These are phyloP conservation scores for Garra rufa DNA, from an alignment of 2,113 vertebrate genomes.

Conservation along the genomic window DNA sequence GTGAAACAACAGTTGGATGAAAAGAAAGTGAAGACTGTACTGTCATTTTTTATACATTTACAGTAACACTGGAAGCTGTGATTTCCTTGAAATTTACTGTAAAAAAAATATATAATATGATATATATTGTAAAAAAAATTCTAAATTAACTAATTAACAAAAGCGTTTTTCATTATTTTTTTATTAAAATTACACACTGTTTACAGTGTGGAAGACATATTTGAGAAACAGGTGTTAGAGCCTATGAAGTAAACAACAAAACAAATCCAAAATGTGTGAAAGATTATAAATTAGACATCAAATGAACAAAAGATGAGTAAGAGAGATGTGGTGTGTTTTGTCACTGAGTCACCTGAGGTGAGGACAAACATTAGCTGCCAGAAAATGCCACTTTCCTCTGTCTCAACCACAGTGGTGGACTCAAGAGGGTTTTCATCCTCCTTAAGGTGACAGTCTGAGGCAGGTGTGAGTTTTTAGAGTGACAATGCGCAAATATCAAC, in stretches of 20 bases:
- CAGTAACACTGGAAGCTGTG: neutral
- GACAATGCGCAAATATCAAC: neutral
- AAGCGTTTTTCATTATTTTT: neutral
- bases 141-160: neutral
- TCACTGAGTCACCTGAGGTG: neutral
- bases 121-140: too few species aligned
- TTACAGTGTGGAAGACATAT: neutral
- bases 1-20: neutral
- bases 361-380: neutral
- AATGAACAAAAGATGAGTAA: slow-evolving; percentile 1
- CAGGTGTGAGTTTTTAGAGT: slow-evolving; percentile 31
- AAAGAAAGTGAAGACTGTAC: neutral
- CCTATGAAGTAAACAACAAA: neutral
- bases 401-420: neutral
- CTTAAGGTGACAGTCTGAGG: neutral
- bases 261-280: neutral
- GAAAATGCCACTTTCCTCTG: neutral
- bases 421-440: neutral
- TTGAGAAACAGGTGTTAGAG: neutral
- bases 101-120: neutral
- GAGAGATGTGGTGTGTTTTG: slow-evolving; percentile 5
- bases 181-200: neutral
- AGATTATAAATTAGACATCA: neutral
- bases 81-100: neutral
- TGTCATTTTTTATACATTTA: neutral